Conservation (phyloP, 2,888 invertebrate genomes). For the Artemia sp. region DNA sequence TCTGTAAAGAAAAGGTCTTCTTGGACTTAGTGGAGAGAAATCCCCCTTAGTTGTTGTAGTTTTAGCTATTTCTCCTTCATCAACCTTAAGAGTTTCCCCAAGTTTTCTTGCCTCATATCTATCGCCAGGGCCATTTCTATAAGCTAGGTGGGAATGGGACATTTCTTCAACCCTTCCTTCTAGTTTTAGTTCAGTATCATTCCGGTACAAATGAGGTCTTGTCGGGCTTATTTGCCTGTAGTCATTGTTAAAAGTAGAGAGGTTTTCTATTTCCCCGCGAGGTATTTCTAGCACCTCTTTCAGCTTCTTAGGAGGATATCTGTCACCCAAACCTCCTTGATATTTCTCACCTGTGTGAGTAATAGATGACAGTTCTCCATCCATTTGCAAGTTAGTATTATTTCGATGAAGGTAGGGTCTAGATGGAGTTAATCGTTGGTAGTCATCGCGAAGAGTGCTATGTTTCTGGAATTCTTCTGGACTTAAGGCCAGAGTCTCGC, state of each 20-base stretch:
- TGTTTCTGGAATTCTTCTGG: background rate
- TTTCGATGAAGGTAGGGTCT: constrained; percentile 11
- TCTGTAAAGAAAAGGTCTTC: background rate
- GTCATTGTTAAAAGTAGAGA: background rate
- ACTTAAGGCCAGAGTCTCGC: constrained; percentile 2
- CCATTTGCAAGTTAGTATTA: background rate
- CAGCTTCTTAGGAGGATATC: constrained; percentile 10
- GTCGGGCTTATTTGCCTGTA: background rate
- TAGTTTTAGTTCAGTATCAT: background rate
- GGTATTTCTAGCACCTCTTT: background rate
- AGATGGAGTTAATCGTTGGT: background rate
- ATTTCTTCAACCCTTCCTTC: background rate
- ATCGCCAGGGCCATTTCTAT: background rate
- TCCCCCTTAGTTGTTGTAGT: background rate
- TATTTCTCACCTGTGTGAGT: background rate
- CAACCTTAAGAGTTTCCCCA: constrained; percentile 9
- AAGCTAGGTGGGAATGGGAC: background rate
- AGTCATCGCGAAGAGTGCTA: background rate
- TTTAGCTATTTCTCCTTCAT: background rate
- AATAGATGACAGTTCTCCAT: background rate
- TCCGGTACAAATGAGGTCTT: background rate
- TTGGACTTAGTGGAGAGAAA: background rate
- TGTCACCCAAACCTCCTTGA: background rate
- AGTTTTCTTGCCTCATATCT: background rate
- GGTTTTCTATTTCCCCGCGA: background rate